Evolutionary conservation across 2,888 invertebrate species (phyloP).

Genomic region (Gastrophysa polygoni): DNA sequence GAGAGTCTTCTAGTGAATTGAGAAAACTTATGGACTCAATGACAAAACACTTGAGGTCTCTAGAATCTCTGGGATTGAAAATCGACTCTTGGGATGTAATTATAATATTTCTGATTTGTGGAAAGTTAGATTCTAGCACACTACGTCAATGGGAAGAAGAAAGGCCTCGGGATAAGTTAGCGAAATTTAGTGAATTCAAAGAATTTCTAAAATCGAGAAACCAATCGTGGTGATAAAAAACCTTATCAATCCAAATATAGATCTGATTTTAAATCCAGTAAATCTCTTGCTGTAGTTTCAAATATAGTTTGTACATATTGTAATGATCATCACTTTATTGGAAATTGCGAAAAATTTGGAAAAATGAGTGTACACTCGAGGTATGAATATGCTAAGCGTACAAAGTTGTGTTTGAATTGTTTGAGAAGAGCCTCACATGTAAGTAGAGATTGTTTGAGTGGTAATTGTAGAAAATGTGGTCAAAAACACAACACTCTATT

Average conservation of each 20-base stretch:
- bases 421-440: background rate
- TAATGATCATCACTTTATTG: background rate
- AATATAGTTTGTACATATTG: background rate
- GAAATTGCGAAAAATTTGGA: conserved; percentile 5
- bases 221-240: background rate
- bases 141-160: conserved; percentile 18
- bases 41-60: conserved; percentile 24
- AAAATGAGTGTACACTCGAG: conserved; percentile 7
- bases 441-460: conserved; percentile 1
- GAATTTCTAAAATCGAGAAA: conserved; percentile 11
- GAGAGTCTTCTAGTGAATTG: conserved; percentile 16
- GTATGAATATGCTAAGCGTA: conserved; percentile 4
- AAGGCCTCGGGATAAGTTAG: background rate
- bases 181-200: conserved; percentile 10
- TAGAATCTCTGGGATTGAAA: conserved; percentile 23
- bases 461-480: conserved; percentile 1
- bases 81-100: conserved; percentile 28
- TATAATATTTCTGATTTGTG: conserved; percentile 24
- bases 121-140: conserved; percentile 14
- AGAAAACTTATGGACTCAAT: conserved; percentile 20
- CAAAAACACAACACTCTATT: conserved; percentile 5
- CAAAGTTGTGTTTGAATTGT: conserved; percentile 6
- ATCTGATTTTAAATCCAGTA: background rate
- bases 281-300: background rate
- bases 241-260: background rate